Base-by-base conservation (phyloP, 2,113 vertebrate genomes). In the Aldabrachelys gigantea region DNA sequence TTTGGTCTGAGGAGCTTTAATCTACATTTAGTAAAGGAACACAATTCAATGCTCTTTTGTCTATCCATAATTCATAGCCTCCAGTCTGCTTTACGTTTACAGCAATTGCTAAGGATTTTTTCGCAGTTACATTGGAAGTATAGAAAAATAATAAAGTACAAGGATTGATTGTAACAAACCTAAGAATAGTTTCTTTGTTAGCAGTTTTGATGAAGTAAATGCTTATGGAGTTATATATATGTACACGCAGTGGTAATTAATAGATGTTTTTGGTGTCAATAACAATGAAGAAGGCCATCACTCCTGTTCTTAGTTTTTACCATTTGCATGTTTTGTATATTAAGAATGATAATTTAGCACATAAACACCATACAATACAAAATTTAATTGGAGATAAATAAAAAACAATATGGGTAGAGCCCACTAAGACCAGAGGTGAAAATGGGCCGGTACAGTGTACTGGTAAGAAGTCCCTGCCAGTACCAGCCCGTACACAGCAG, bases 11-110 rank as follows among this genome's bases (percentile, higher is more conserved):
- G 82, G 59, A 82, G 27, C 13, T 95, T 93, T 87, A 92, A 88
- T 69, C 91, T 95, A 96, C 88, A 94, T 95, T 96, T 92, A 96
- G 85, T n/a, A 96, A 92, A 93, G 75, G 47, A 89, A 94, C 25
- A 86, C 14, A 65, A 84, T 94, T 95, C 88, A 93, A 2, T 85
- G 54, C 69, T 97, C 90, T 54, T 44, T 81, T 92, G 38, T 79
- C 92, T 83, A 90, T 90, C 52, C 53, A 88, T 92, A 97, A 97
- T 94, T 93, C 85, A 97, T 69, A 89, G 84, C 86, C 69, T 87
- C 35, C 31, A 89, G 91, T 21, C 52, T 89, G 25, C 89, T 95
- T 94, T 52, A 92, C 35, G 82, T 89, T 54, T 90, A 92, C 90
- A 95, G 89, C 22, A 94, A 95, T 13, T 89, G 49, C 47, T 38